Evolutionary conservation across 2,888 invertebrate genomes (phyloP), one percentile per base, ranked within the genome.

Genomic region (Caradrina kadenii): DNA sequence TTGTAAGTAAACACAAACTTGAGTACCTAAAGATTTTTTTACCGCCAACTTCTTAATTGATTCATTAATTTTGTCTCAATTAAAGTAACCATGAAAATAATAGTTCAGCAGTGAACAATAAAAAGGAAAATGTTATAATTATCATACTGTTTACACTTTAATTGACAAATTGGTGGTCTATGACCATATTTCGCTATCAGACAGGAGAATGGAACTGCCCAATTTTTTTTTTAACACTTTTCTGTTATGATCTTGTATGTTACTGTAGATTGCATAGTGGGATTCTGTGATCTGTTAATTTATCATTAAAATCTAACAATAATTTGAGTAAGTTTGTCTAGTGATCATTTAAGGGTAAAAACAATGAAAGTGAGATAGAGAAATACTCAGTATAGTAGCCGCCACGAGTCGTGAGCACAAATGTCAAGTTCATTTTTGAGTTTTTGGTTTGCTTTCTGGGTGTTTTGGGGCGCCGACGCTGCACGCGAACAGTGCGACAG

Each of bases 81-180:
- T 70, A 75, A 66, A 42, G 21, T 49, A 49, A 42, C 54, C 54
- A 22, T 70, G 70, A 66, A 21, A 13, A 19, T 42, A 54, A 54
- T 75, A 31, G 26, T 21, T 26, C 48, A 65, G 7, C 13, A 17
- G 31, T 54, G 2, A 21, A 65, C 19, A 49, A 17, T 31, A 19
- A 49, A 42, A 55, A 21, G 15, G 39, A 10, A 55, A 53, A 62
- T 42, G 7, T 31, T 2, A 39, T 70, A 21, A 21, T 73, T 54
- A 8, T 49, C n/a, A 19, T 48, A 22, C 35, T 50, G 22, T 50
- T 48, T 11, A 63, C n/a, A 63, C 26, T 63, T 21, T 26, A 17
- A 35, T 15, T 39, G 45, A 55, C 39, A 49, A 64, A 74, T 63
- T 48, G 53, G 21, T 63, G 15, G 26, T 42, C 22, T 39, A 21